Percentiles rank a stretch among this genome's conserved stretches.
These are phyloP conservation scores for Drosophila borealis DNA, from an alignment of 2,888 invertebrate genomes.

Conservation along the genomic window DNA sequence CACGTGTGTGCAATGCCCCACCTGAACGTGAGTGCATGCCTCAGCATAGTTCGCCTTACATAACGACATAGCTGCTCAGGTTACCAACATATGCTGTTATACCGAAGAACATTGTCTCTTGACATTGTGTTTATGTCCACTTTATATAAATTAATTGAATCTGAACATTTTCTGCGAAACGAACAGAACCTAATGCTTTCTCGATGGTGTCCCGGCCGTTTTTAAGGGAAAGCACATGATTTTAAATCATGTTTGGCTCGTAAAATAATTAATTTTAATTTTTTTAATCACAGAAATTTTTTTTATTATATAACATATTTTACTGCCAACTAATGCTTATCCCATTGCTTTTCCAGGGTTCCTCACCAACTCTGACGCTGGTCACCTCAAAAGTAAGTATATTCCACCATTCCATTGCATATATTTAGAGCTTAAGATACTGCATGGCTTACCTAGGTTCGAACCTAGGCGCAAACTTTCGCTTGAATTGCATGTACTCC, in stretches of 20 bases:
- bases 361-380: slow-evolving; percentile 91
- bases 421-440: slow-evolving; percentile 5
- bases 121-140: slow-evolving; percentile 1
- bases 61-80: slow-evolving; percentile 5
- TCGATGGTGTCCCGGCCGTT: too few species aligned
- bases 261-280: too few species aligned
- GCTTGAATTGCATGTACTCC: slow-evolving; percentile 36
- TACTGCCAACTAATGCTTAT: background rate
- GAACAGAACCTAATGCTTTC: too few species aligned
- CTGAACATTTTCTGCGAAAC: too few species aligned
- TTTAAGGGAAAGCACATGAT: too few species aligned
- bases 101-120: slow-evolving; percentile 5
- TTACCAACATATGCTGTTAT: slow-evolving; percentile 12
- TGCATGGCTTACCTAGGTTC: slow-evolving; percentile 37
- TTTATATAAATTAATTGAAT: slow-evolving; percentile 2
- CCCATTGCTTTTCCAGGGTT: slow-evolving; percentile 86
- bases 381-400: slow-evolving; percentile 91
- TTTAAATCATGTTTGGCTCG: background rate
- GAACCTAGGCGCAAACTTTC: background rate
- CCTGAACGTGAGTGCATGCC: slow-evolving; percentile 45
- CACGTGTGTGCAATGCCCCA: slow-evolving; percentile 24
- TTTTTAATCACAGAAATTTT: too few species aligned
- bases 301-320: background rate
- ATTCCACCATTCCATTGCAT: background rate
- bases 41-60: background rate